phyloP scores from a whole-genome alignment of 2,797 vertebrate genomes.

The Distichodus sexfasciatus region DNA sequence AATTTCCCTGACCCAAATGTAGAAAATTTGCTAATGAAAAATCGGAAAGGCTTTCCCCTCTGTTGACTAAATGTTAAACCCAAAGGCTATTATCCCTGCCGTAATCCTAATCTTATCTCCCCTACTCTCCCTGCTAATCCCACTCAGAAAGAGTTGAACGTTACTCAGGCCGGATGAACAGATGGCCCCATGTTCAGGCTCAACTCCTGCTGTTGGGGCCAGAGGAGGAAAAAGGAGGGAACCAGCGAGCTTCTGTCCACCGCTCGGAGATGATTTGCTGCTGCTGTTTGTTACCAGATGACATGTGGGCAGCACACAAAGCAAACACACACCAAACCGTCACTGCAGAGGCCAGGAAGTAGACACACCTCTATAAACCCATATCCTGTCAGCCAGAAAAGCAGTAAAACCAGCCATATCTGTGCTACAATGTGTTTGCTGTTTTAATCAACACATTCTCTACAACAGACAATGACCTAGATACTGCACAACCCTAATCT shows the following conservation, averaged over 20 bases:
- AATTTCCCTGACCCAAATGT: not conserved
- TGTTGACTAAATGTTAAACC: conserved; percentile 56
- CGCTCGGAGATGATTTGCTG: too few species aligned
- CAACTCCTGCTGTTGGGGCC: not conserved
- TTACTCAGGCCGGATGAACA: not conserved
- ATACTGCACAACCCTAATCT: too few species aligned
- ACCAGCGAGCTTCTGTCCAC: too few species aligned
- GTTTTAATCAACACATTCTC: conserved; percentile 32
- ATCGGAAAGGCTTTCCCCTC: conserved; percentile 34
- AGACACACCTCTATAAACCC: conserved; percentile 22
- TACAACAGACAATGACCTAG: too few species aligned
- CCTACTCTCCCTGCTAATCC: conserved; percentile 61
- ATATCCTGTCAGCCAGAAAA: conserved; percentile 47
- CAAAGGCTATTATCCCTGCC: conserved; percentile 66
- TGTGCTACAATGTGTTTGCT: too few species aligned
- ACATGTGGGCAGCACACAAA: too few species aligned
- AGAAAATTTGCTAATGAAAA: not conserved
- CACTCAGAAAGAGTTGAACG: conserved; percentile 19
- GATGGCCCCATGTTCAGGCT: not conserved
- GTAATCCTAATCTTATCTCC: conserved; percentile 69
- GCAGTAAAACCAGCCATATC: too few species aligned
- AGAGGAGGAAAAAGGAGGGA: not conserved
- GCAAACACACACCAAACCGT: not conserved
- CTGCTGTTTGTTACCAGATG: too few species aligned
- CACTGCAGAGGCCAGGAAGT: conserved; percentile 8